Conservation (phyloP, 1,140 invertebrate species). For the Drosophila ficusphila region DNA sequence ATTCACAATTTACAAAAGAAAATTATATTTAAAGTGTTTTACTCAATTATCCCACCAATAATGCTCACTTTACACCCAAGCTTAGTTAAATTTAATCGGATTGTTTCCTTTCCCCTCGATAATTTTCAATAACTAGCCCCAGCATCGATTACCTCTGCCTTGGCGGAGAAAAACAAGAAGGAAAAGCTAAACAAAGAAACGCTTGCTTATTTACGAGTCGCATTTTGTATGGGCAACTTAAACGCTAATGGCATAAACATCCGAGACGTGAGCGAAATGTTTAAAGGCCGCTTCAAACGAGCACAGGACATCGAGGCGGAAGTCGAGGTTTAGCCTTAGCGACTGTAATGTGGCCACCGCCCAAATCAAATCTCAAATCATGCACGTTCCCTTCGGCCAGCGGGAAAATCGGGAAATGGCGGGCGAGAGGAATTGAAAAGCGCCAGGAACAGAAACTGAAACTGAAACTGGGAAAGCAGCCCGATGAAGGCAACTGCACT, state of each 20-base stretch:
- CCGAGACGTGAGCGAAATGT: conserved; percentile 73
- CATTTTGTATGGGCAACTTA: conserved; percentile 80
- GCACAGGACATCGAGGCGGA: conserved; percentile 26
- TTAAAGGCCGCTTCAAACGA: conserved; percentile 60
- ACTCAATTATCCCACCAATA: background rate
- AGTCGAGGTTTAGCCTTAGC: conserved; percentile 38
- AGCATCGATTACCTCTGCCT: conserved; percentile 54
- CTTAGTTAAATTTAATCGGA: conserved; percentile 16
- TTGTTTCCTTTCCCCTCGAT: background rate
- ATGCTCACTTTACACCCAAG: conserved; percentile 1
- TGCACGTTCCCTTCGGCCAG: conserved; percentile 53
- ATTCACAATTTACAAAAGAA: background rate
- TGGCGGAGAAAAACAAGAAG: background rate
- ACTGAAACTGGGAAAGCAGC: conserved; percentile 15
- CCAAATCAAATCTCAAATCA: conserved; percentile 81
- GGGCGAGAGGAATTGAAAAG: conserved; percentile 22
- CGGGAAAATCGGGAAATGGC: background rate
- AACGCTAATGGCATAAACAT: conserved; percentile 82
- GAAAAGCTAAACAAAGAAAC: conserved; percentile 33
- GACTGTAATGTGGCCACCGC: conserved; percentile 72
- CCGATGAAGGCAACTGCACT: conserved; percentile 41
- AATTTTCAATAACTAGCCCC: conserved; percentile 33
- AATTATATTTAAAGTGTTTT: no score
- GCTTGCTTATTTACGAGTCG: conserved; percentile 73
- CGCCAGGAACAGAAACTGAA: conserved; percentile 34